Base-by-base conservation (phyloP, 2,113 vertebrate genomes). In the Pyxicephalus adspersus region DNA sequence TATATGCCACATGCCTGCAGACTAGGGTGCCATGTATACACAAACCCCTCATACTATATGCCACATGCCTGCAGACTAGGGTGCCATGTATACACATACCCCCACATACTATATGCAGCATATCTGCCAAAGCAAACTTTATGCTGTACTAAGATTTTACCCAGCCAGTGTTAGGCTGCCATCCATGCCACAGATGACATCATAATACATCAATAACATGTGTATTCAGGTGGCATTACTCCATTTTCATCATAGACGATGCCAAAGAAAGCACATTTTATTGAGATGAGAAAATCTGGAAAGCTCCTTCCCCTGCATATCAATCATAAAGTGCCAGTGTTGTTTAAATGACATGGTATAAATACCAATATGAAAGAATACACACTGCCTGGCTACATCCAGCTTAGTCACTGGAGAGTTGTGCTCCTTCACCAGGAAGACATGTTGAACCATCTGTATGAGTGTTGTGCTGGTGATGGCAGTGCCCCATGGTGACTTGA, bases 401-500 rank as follows among this genome's bases (percentile, higher is more conserved):
- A 73, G 51, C 76, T 70, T 61, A 79, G 66, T 63, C 77, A 66
- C 26, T 22, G 25, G 19, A 8, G 13, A 64, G 28, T 61, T n/a
- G 52, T 22, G 0, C 38, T 54, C 2, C 51, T 0, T 50, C 68
- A 0, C 18, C 0, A 0, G 80, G 55, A 54, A 54, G 77, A 83
- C 80, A 64, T 51, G 76, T 3, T 20, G 45, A 84, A 55, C 85
- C 77, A 84, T 55, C 81, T 84, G 76, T 45, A 87, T 68, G 38
- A 87, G 83, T 71, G 64, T 83, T 64, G 26, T 25, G 13, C 84
- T 74, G 26, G 70, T 34, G 76, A 81, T 87, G 88, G 28, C n/a
- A 74, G 83, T 83, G 83, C 87, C 83, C 86, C 85, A 85, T 65
- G 22, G 75, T 85, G 87, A 89, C 89, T 88, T 84, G 83, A 87